Base-by-base conservation (phyloP, 2,888 invertebrate genomes). In the Psococerastis gibbosa region DNA sequence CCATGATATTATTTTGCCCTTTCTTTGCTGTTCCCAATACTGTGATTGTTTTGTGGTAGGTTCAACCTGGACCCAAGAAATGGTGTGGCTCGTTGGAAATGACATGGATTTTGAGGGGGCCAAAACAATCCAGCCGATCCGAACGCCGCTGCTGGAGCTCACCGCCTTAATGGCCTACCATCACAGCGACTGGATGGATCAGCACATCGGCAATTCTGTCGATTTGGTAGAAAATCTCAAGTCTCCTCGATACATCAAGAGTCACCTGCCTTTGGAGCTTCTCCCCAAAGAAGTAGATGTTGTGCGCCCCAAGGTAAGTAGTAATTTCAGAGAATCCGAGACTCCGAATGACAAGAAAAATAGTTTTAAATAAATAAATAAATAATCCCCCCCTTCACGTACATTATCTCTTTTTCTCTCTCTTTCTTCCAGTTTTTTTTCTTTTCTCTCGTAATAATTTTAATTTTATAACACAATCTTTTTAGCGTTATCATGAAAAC, bases 41-140 rank as follows among this genome's bases (percentile, higher is more conserved):
- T n/a, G n/a, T n/a, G n/a, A n/a, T n/a, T n/a, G n/a, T n/a, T n/a
- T n/a, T n/a, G n/a, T n/a, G n/a, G n/a, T 48, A 82, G 82, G 83
- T 11, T 89, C 89, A 17, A 91, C 91, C 1, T 92, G 91, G 91
- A 75, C 81, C 1, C 88, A 89, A 56, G 91, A 92, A 66, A 87
- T 92, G 76, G 74, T 84, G 2, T 92, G 88, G 81, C 67, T 88
- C n/a, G 71, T 92, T 46, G 76, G 78, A 3, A 80, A 84, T 53
- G 71, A 80, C 52, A 64, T 85, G 49, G 74, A 92, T 57, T 83
- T 75, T 53, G 75, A 79, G 53, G 72, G 70, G 17, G 83, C 84
- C 1, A 73, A 73, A 54, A 71, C 70, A 47, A 51, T 60, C 52
- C 52, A 56, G 6, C 68, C 78, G 61, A 66, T 75, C 22, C 69